These are phyloP conservation scores for Eupithecia dodoneata DNA, from an alignment of 2,888 invertebrate species.

Conservation along the genomic window DNA sequence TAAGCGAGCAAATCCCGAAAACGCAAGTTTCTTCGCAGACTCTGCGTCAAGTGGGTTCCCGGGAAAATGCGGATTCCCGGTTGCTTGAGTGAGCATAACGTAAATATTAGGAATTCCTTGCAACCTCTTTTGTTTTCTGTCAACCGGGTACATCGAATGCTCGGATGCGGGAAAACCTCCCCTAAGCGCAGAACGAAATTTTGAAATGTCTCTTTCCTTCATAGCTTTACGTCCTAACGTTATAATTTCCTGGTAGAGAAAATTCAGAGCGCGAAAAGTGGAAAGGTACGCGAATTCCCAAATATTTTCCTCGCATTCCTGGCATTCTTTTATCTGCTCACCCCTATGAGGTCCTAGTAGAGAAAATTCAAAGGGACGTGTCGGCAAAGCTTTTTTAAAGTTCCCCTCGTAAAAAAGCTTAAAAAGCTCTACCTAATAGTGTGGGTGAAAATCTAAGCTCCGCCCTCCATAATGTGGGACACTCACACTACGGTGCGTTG, in stretches of 20 bases:
- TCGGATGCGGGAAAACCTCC: conserved; percentile 82
- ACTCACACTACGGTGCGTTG: conserved; percentile 40
- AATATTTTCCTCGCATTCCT: conserved; percentile 60
- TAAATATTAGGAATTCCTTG: conserved; percentile 57
- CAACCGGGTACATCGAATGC: conserved; percentile 77
- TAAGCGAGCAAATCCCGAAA: not conserved
- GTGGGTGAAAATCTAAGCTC: conserved; percentile 48
- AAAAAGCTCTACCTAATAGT: conserved; percentile 59
- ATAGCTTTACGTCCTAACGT: conserved; percentile 9
- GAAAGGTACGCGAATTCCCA: conserved; percentile 36
- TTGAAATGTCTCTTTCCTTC: conserved; percentile 34
- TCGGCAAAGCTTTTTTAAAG: conserved; percentile 79
- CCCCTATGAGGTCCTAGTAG: conserved; percentile 65
- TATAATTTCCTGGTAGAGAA: conserved; percentile 25
- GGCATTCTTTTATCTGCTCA: conserved; percentile 62
- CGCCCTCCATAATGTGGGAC: conserved; percentile 47
- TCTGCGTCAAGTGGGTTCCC: not conserved
- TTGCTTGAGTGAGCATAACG: not conserved
- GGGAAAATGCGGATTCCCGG: not conserved
- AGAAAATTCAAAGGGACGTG: conserved; percentile 80
- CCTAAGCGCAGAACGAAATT: conserved; percentile 63
- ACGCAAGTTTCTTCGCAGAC: not conserved
- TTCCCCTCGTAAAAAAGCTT: conserved; percentile 61
- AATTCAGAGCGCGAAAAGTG: conserved; percentile 33
- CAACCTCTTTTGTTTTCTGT: conserved; percentile 54